A percentile compares a stretch with the other conserved stretches of the same genome.
phyloP scores from a whole-genome alignment of 2,888 invertebrate species.

The Pomacea canaliculata region DNA sequence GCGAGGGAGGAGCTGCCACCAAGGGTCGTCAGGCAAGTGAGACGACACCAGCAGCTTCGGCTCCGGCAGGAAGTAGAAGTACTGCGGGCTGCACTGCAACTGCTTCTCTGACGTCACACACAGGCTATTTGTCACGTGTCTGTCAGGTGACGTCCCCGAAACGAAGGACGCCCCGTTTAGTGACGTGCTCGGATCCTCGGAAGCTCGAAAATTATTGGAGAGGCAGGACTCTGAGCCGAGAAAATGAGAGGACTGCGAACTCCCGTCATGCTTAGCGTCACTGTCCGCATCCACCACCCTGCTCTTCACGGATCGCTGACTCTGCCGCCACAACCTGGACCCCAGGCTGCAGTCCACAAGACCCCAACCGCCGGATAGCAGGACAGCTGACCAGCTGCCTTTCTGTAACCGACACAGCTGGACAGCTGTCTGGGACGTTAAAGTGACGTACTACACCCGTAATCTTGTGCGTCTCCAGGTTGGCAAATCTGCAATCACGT shows the following conservation, averaged over 20 bases:
- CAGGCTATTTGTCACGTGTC: background rate
- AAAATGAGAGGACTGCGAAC: background rate
- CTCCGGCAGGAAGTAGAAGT: slow-evolving; percentile 54
- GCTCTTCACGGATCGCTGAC: too few relatives aligned
- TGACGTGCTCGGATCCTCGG: too few relatives aligned
- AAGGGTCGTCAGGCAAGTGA: slow-evolving; percentile 51
- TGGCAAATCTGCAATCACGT: slow-evolving; percentile 3
- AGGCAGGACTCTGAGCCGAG: background rate
- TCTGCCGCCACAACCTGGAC: slow-evolving; percentile 9
- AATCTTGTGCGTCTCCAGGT: slow-evolving; percentile 21
- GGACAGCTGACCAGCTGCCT: slow-evolving; percentile 23
- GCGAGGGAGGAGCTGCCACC: slow-evolving; percentile 53
- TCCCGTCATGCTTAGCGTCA: background rate
- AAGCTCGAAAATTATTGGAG: too few relatives aligned
- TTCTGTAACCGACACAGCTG: slow-evolving; percentile 5
- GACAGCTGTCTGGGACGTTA: background rate
- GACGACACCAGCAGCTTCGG: slow-evolving; percentile 54
- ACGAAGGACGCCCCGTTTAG: background rate
- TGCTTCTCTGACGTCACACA: too few relatives aligned
- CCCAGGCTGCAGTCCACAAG: slow-evolving; percentile 29
- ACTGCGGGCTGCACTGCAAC: slow-evolving; percentile 25
- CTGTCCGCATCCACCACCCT: background rate
- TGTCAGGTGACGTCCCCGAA: background rate
- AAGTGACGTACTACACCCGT: slow-evolving; percentile 14
- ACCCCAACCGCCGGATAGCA: slow-evolving; percentile 25